phyloP scores from a whole-genome alignment of 2,797 vertebrate genomes.

The Gambusia yucatana region DNA sequence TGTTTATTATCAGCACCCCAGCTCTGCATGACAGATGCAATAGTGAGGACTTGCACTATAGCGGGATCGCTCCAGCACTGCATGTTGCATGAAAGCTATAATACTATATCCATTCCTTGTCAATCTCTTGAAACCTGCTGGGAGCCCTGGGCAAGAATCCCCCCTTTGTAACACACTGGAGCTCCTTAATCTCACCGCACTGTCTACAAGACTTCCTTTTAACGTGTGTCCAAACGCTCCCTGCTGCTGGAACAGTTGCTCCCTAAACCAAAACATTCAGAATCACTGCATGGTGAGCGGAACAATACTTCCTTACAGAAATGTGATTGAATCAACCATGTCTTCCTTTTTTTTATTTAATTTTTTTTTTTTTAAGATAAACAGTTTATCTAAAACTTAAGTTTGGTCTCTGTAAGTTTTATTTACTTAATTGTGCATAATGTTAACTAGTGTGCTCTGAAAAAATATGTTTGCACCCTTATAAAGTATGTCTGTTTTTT shows the following conservation, averaged over 20 bases:
- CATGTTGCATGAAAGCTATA: constrained; percentile 41
- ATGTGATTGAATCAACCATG: not conserved
- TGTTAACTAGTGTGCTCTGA: not conserved
- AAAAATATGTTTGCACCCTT: not conserved
- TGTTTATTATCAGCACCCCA: constrained; percentile 51
- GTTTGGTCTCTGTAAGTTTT: not conserved
- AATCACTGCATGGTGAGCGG: constrained; percentile 3
- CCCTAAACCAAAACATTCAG: constrained; percentile 13
- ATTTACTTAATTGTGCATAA: not conserved
- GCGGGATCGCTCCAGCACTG: constrained; percentile 33
- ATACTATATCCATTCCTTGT: constrained; percentile 31
- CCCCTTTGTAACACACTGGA: not conserved
- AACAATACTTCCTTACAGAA: not conserved
- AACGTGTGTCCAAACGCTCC: not conserved
- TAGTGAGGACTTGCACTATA: constrained; percentile 41
- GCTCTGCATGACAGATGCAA: constrained; percentile 28
- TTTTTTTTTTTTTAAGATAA: not conserved
- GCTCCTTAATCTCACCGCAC: constrained; percentile 5
- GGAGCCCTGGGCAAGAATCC: constrained; percentile 32
- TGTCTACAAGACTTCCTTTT: constrained; percentile 5
- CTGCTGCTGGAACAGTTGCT: constrained; percentile 12
- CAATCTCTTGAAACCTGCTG: constrained; percentile 38
- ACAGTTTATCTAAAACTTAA: not conserved
- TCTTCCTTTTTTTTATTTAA: not conserved
- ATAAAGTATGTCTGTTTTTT: not conserved